Percentiles rank a stretch among this genome's conserved stretches.
Conservation (phyloP, 2,888 invertebrate genomes). For the Hypselothyrea guttata region DNA sequence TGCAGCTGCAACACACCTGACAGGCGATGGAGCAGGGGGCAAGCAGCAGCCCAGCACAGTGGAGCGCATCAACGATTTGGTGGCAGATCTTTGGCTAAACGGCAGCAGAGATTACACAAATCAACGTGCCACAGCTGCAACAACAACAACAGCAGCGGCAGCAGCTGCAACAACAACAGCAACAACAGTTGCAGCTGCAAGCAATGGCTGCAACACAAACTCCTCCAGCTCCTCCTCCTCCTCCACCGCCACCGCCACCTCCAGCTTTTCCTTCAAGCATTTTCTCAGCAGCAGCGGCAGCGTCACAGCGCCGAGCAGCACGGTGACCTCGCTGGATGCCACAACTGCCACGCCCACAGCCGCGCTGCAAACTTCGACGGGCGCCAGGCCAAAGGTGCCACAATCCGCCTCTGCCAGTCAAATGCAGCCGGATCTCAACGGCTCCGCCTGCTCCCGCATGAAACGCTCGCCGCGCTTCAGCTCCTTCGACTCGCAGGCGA, state of each 20-base stretch:
- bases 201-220: slow-evolving; percentile 10
- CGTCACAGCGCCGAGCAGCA: slow-evolving; percentile 72
- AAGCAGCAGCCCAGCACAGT: slow-evolving; percentile 32
- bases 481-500: slow-evolving; percentile 83
- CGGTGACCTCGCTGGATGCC: slow-evolving; percentile 58
- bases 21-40: slow-evolving; percentile 35
- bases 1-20: slow-evolving; percentile 33
- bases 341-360: slow-evolving; percentile 18
- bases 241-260: slow-evolving; percentile 25
- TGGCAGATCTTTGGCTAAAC: slow-evolving; percentile 74
- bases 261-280: slow-evolving; percentile 89
- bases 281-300: slow-evolving; percentile 87
- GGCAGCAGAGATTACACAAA: slow-evolving; percentile 71
- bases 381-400: slow-evolving; percentile 90
- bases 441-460: slow-evolving; percentile 77
- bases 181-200: slow-evolving; percentile 1
- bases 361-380: slow-evolving; percentile 83
- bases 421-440: slow-evolving; percentile 59
- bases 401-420: slow-evolving; percentile 79
- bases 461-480: slow-evolving; percentile 82
- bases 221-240: slow-evolving; percentile 86
- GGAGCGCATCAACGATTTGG: slow-evolving; percentile 68
- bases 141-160: slow-evolving; percentile 8
- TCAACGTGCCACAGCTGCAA: slow-evolving; percentile 50
- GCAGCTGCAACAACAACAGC: not conserved